Evolutionary conservation across 2,113 vertebrate species (phyloP), one percentile per base, ranked within the genome.

Genomic region (Poeciliopsis occidentalis): DNA sequence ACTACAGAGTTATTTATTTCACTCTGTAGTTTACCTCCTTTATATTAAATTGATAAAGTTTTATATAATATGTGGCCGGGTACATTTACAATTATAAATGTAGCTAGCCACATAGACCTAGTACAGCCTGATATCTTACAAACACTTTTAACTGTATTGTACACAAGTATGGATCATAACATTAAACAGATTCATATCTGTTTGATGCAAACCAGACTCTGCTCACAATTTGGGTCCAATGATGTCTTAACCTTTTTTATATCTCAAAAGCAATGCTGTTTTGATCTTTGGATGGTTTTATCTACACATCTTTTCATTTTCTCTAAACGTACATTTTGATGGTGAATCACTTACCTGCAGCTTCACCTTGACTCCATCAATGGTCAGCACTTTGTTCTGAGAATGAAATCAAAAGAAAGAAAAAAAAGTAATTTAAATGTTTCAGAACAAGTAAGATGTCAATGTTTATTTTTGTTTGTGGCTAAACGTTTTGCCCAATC

Each of bases 361-460:
- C 91, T 97, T 98, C 81, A 98, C 97, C 87, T 97, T 98, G 88
- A 95, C 92, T 10, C 95, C 96, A 12, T 98, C 97, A 87, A 98
- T 95, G 0, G 93, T 95, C 93, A 98, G 84, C 82, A 98, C 95
- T 95, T 98, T 98, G 86, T 98, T 98, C 97, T 98, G 95, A 70
- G 96, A 97, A 74, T 61, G 80, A 69, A 91, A 73, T 54, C 10
- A 76, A 69, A 24, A 26, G 69, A 11, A 11, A 34, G 7, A 12
- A 37, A 37, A 11, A 68, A 30, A 77, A 63, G 12, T 27, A 2
- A 41, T 4, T 26, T 41, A 47, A 71, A 67, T 24, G 13, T 12
- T 70, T 78, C 31, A 13, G 1, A 81, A 60, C 6, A 5, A 62
- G 39, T 22, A 68, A 65, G 12, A 83, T 41, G 17, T 34, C 69